Evolutionary conservation across 2,888 invertebrate genomes (phyloP), one percentile per base, ranked within the genome.

Genomic region (Lasiommata megera): DNA sequence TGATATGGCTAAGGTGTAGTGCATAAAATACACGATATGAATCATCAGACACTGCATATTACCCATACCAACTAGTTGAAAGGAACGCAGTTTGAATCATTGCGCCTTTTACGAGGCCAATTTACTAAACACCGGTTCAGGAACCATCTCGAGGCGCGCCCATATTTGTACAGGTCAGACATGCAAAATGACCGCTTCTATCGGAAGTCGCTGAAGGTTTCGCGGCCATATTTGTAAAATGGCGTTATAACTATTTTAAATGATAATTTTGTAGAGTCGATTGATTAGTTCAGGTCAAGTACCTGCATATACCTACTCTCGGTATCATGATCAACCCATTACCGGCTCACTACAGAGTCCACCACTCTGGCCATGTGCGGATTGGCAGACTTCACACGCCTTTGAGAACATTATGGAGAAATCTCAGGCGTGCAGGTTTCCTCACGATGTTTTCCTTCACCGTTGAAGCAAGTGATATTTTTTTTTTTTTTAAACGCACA

Each of bases 111-210:
- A 40, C 55, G 50, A 62, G 61, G 60, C 54, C 58, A 54, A 58
- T 56, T 50, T 47, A 61, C 56, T 63, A 63, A 65, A 65, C 60
- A 60, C 53, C 54, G 53, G 56, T 51, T 40, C 70, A 72, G 72
- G 71, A 74, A 76, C 70, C 69, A 67, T 70, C 65, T 67, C 44
- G 56, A 29, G 58, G 60, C 56, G 68, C 65, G 68, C 41, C 79
- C 76, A 71, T 81, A 75, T 66, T 60, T 52, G 70, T 65, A 63
- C 64, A 62, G 62, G 67, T 65, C 73, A 70, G 73, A 71, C 75
- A 83, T 83, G 84, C 82, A 83, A 84, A n/a, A 84, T 80, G 68
- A 70, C 67, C 54, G 60, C 70, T 74, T 78, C 80, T 79, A 82
- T 82, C 79, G 84, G 84, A 84, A 82, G 76, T 61, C 52, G 67